phyloP scores from a whole-genome alignment of 2,888 invertebrate species.

The Melipona beecheii region DNA sequence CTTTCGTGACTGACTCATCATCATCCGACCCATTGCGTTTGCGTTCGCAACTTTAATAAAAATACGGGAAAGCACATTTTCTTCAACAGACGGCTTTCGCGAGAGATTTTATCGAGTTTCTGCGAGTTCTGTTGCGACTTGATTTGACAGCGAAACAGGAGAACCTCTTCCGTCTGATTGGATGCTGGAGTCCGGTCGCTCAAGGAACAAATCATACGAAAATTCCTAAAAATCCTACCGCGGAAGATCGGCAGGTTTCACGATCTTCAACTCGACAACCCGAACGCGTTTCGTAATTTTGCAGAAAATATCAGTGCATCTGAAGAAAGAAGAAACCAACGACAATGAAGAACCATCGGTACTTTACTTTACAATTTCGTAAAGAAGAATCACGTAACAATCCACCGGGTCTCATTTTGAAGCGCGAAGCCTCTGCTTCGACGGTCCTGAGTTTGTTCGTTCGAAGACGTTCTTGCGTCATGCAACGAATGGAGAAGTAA shows the following conservation, averaged over 20 bases:
- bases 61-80: not conserved
- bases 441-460: no score
- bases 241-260: slow-evolving; percentile 60
- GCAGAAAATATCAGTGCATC: no score
- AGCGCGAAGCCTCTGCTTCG: no score
- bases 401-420: no score
- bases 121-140: not conserved
- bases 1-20: not conserved
- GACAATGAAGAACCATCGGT: no score
- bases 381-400: no score
- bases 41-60: not conserved
- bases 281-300: no score
- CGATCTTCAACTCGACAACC: not conserved
- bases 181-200: not conserved
- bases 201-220: slow-evolving; percentile 21
- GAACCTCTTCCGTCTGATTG: not conserved
- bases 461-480: no score
- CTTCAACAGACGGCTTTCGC: not conserved
- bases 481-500: no score
- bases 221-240: slow-evolving; percentile 49
- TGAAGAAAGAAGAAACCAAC: no score
- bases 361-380: no score
- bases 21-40: not conserved
- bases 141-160: not conserved
- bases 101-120: not conserved